Conservation (phyloP, 2,888 invertebrate species). For the Thalpophila matura region DNA sequence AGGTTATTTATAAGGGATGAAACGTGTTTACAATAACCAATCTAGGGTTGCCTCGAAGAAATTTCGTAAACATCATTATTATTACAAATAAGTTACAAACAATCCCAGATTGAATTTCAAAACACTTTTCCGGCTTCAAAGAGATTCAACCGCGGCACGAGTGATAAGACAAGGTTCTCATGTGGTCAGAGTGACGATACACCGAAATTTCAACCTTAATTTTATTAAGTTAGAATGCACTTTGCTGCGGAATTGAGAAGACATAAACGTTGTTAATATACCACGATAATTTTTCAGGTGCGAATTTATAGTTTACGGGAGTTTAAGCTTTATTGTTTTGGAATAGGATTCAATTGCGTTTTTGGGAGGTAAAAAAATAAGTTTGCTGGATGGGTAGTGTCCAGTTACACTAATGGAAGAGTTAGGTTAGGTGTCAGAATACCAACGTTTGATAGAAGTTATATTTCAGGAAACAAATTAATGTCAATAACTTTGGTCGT, state of each 20-base stretch:
- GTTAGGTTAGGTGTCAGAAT: conserved; percentile 55
- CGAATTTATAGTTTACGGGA: not conserved
- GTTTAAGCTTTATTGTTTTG: not conserved
- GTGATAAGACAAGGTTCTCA: conserved; percentile 45
- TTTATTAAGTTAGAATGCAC: conserved; percentile 23
- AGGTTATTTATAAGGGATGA: conserved; percentile 16
- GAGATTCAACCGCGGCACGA: conserved; percentile 34
- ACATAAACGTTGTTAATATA: conserved; percentile 42
- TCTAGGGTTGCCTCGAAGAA: not conserved
- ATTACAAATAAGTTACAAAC: conserved; percentile 26
- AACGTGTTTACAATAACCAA: conserved; percentile 22
- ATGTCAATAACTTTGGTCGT: conserved; percentile 32
- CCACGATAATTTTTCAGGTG: conserved; percentile 4
- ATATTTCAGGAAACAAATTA: conserved; percentile 55
- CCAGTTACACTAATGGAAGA: conserved; percentile 63
- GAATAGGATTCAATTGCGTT: conserved; percentile 4
- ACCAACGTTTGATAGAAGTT: conserved; percentile 48
- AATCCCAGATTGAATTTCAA: conserved; percentile 48
- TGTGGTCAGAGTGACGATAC: conserved; percentile 27
- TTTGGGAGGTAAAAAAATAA: not conserved
- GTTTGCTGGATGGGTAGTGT: conserved; percentile 32
- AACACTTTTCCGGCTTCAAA: conserved; percentile 51
- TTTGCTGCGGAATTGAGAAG: conserved; percentile 39
- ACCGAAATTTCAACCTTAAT: conserved; percentile 40
- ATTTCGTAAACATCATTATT: conserved; percentile 7